Base-by-base conservation (phyloP, 2,797 vertebrate genomes). In the Arrhamphus sclerolepis region DNA sequence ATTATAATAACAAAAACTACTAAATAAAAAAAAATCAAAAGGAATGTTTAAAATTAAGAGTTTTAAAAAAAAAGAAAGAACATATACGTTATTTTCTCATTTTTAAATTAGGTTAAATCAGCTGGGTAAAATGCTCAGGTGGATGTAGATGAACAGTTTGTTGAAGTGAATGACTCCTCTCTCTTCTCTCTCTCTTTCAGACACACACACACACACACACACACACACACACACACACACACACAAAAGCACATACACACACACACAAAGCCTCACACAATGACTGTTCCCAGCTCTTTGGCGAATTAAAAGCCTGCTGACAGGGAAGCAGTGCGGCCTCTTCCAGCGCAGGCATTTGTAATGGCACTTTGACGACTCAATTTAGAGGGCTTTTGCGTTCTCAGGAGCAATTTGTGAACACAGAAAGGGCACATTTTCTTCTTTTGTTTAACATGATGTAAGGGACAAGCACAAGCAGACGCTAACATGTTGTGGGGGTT, bases 371-470 rank as follows among this genome's bases (percentile, higher is more conserved):
- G 85, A 91, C 90, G 84, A 91, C 83, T 93, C 88, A 86, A 92
- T 89, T 92, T 83, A 88, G 71, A 87, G 84, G 89, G 80, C 88
- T 80, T 86, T 79, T 87, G 87, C 92, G 82, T 90, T 91, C 73
- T 78, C 19, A 74, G 78, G 89, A 90, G 91, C 80, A 89, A 88
- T 94, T 89, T 93, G 89, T 94, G 89, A 93, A 90, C 90, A 89
- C 89, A 91, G 90, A 92, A 84, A 93, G 83, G 83, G 67, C 84
- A 81, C 77, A 4, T 61, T 70, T 71, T 64, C 19, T 56, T 53
- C 54, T 43, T 94, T 85, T 94, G 93, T 95, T 94, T 91, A 92
- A 95, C 94, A 94, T 90, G 92, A 90, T 95, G 92, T 93, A 91
- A 92, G 89, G 80, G 90, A 89, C 86, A 83, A 87, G 83, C 80